Evolutionary conservation across 1,140 invertebrate species (phyloP).

Genomic region (Drosophila novamexicana): DNA sequence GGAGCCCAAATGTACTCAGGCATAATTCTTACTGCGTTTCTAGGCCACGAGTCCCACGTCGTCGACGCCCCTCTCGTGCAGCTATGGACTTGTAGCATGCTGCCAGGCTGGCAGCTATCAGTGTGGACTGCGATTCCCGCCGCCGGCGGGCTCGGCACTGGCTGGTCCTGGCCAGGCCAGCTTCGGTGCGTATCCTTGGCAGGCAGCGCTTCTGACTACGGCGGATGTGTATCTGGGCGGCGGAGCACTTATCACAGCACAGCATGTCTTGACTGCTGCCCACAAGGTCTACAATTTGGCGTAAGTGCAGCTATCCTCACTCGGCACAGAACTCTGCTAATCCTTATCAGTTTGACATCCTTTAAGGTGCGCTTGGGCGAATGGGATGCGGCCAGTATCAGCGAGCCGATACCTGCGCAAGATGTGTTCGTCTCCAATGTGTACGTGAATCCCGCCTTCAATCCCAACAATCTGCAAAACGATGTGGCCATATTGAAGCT

Average conservation of each 20-base stretch:
- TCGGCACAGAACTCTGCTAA: background rate
- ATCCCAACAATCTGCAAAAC: constrained; percentile 88
- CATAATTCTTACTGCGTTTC: background rate
- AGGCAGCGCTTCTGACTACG: constrained; percentile 84
- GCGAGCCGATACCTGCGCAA: constrained; percentile 87
- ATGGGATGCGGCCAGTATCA: constrained; percentile 87
- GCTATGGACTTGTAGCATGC: constrained; percentile 65
- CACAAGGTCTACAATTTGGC: constrained; percentile 87
- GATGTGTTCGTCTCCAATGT: constrained; percentile 86
- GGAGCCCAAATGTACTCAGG: background rate
- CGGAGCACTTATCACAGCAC: constrained; percentile 87
- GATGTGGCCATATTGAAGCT: constrained; percentile 89
- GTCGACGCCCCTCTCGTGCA: constrained; percentile 52
- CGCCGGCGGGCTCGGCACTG: constrained; percentile 56
- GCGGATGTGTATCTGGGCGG: constrained; percentile 88
- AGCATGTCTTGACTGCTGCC: constrained; percentile 89
- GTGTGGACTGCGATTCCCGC: constrained; percentile 72
- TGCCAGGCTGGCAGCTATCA: constrained; percentile 77
- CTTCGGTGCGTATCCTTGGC: constrained; percentile 82
- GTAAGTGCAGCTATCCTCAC: constrained; percentile 84
- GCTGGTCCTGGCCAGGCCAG: constrained; percentile 68
- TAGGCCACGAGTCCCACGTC: constrained; percentile 47
- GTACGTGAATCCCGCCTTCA: constrained; percentile 88
- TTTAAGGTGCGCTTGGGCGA: constrained; percentile 89
- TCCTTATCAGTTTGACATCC: constrained; percentile 50